Conservation (phyloP, 2,888 invertebrate genomes). For the Yponomeuta evonymella region DNA sequence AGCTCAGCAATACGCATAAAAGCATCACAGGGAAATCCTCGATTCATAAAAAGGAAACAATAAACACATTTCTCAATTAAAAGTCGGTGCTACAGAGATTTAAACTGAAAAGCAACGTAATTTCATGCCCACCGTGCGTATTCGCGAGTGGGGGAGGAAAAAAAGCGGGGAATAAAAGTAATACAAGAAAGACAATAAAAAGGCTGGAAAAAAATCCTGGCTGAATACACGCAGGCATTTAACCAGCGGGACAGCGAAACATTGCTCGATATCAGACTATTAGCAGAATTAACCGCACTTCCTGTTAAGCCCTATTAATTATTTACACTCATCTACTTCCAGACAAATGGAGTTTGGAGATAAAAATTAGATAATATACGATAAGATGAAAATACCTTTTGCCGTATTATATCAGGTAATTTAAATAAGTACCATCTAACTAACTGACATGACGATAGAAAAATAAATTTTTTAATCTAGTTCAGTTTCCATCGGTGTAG, state of each 20-base stretch:
- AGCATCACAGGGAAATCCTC: neutral
- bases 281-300: neutral
- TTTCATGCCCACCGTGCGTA: neutral
- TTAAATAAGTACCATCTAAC: too few relatives aligned
- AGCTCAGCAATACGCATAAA: neutral
- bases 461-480: too few relatives aligned
- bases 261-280: slow-evolving; percentile 21
- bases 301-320: neutral
- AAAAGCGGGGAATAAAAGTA: slow-evolving; percentile 17
- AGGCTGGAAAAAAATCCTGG: slow-evolving; percentile 44
- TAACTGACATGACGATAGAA: too few relatives aligned
- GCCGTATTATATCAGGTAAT: too few relatives aligned
- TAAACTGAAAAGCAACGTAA: neutral
- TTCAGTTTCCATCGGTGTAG: too few relatives aligned
- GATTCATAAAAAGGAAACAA: neutral
- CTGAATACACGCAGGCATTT: slow-evolving; percentile 45
- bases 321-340: neutral
- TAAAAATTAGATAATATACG: neutral
- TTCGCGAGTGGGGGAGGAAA: neutral
- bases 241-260: slow-evolving; percentile 27
- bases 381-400: neutral
- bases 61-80: slow-evolving; percentile 3
- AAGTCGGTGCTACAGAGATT: neutral
- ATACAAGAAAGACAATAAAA: slow-evolving; percentile 41
- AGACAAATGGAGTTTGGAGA: neutral